Evolutionary conservation across 2,888 invertebrate genomes (phyloP).

Genomic region (Sycophila texana): DNA sequence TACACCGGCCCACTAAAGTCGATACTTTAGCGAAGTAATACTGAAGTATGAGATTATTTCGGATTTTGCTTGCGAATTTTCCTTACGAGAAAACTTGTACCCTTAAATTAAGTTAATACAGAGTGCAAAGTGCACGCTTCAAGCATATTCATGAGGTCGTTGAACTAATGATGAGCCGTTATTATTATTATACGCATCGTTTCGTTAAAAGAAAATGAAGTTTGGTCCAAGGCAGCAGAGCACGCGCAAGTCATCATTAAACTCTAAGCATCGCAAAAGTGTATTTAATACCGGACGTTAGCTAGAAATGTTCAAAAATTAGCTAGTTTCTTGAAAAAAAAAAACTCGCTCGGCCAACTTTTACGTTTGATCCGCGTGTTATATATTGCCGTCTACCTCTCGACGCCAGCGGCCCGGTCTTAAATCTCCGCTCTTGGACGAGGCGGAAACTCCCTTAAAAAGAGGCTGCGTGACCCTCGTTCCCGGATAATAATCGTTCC

Average conservation of each 20-base stretch:
- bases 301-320: constrained; percentile 35
- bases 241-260: background rate
- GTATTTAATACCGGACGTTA: constrained; percentile 23
- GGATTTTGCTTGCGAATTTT: no score
- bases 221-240: constrained; percentile 19
- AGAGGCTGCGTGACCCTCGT: no score
- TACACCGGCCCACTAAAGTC: no score
- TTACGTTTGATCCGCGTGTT: background rate
- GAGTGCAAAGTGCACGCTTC: no score
- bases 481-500: no score
- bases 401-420: background rate
- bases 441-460: no score
- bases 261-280: constrained; percentile 25
- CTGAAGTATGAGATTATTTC: no score
- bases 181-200: constrained; percentile 5
- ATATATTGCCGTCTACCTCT: constrained; percentile 33
- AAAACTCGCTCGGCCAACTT: constrained; percentile 1
- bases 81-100: no score
- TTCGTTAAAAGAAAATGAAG: background rate
- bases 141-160: background rate
- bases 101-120: no score
- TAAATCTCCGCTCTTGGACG: no score
- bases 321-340: constrained; percentile 3
- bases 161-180: background rate
- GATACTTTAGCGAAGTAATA: no score